Evolutionary conservation across 2,888 invertebrate species (phyloP), one percentile per base, ranked within the genome.

Genomic region (Thumatha senex): DNA sequence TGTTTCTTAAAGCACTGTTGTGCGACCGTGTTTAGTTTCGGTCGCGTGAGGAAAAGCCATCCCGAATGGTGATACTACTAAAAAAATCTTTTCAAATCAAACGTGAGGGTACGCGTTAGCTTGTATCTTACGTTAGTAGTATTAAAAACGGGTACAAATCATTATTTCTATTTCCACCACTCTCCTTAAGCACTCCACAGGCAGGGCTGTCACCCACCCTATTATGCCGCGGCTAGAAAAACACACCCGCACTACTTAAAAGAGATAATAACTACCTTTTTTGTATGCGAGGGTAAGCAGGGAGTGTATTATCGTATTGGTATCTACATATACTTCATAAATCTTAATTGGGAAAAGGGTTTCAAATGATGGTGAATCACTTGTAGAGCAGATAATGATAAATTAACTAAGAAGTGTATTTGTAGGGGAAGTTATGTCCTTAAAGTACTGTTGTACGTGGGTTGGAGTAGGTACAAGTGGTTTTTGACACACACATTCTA

Each of bases 221-320:
- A 24, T 48, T 36, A 41, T 10, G 15, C 41, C 8, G 30, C 15
- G 48, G 36, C 42, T 34, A 36, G 11, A 36, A 13, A 24, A 38
- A 39, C 34, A 38, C 42, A 29, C 12, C 39, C 43, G 34, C 43
- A 8, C 33, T 24, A 39, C 18, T 49, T 34, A 39, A 13, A 18
- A 15, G 29, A 43, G 44, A 40, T 40, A 49, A 50, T 45, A 34
- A 34, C 45, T 11, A 15, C 18, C 44, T 50, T 40, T 43, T 13
- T 39, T 46, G 44, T 40, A 33, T 13, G 12, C n/a, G 11, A 33
- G 24, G 45, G 45, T 50, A 30, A 45, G 45, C 43, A 49, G 43
- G 15, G 34, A 49, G 43, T 15, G 34, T 40, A 44, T 50, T 50
- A 50, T 50, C 49, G 10, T 50, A 40, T 10, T 50, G 44, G 10